Conservation (phyloP, 2,888 invertebrate species). For the Himalopsyche anomala region DNA sequence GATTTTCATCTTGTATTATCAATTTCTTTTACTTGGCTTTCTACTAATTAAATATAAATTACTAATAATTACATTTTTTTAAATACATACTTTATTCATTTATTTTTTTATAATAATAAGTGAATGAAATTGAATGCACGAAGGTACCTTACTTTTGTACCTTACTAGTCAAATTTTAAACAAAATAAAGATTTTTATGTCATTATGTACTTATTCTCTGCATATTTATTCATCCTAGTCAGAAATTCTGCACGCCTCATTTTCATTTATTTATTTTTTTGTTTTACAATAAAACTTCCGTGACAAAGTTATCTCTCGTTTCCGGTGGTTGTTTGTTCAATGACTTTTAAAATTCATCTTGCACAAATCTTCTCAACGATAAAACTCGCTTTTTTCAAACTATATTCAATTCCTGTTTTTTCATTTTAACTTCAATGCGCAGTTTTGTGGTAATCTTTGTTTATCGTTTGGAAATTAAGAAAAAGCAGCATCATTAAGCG, state of each 20-base stretch:
- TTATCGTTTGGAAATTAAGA: too few species aligned
- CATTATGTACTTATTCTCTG: background rate
- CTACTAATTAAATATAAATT: too few species aligned
- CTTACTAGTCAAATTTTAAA: background rate
- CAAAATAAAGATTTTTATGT: background rate
- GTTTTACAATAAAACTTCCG: constrained; percentile 2
- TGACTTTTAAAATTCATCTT: constrained; percentile 8
- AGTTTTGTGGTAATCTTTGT: too few species aligned
- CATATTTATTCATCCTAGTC: background rate
- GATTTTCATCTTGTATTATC: background rate
- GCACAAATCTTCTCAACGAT: constrained; percentile 37
- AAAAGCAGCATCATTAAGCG: too few species aligned
- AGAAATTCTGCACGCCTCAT: constrained; percentile 5
- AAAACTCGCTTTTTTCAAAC: background rate
- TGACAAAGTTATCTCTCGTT: constrained; percentile 14
- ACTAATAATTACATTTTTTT: background rate
- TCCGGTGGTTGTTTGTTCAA: constrained; percentile 28
- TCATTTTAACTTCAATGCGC: background rate
- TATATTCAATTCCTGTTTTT: background rate
- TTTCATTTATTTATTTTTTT: constrained; percentile 20
- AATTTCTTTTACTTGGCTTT: background rate
- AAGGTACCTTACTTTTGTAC: too few species aligned
- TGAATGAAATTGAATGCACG: background rate
- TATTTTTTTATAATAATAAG: too few species aligned
- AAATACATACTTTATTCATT: background rate